Base-by-base conservation (phyloP, 2,113 vertebrate species). In the Pelmatolapia mariae region DNA sequence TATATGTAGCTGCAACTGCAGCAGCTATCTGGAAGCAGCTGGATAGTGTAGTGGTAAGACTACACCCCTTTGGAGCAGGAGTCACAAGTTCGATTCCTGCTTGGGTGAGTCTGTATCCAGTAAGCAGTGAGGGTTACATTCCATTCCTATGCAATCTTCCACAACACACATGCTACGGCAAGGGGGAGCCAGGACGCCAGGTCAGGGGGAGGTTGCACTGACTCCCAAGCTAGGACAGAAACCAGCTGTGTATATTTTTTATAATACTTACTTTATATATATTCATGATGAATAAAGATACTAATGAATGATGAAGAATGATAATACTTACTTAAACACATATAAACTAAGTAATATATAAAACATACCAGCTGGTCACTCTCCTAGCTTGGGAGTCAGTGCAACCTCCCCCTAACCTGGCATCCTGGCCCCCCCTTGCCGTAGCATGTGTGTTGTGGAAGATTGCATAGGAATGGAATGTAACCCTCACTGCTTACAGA, bases 141-240 rank as follows among this genome's bases (percentile, higher is more conserved):
- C 2, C 10, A 10, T 53, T 22, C 19, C 0, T 54, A n/a, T 13
- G 10, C n/a, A 2, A 54, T 54, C 53, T 56, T 56, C 53, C 10
- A 24, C 11, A 56, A 13, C 53, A 0, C 22, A 56, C 22, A 4
- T 7, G 53, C 6, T 54, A 54, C 1, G 0, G n/a, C 10, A 24
- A 56, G n/a, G n/a, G 6, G 53, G 2, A 7, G 1, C 52, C 10
- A 11, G n/a, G 52, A 56, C 6, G 6, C n/a, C n/a, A 54, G 2
- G 10, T 12, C 53, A 24, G n/a, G 0, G 2, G 0, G n/a, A 22
- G 53, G 0, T 7, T 54, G 6, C 3, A 4, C n/a, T 12, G 0
- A 0, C 53, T 54, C n/a, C n/a, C 10, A 24, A 56, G 53, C 4
- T 56, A 56, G 53, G n/a, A 24, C 10, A 12, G 2, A 7, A 6